phyloP scores from a whole-genome alignment of 2,888 invertebrate genomes.

The Lepidonotus clava region DNA sequence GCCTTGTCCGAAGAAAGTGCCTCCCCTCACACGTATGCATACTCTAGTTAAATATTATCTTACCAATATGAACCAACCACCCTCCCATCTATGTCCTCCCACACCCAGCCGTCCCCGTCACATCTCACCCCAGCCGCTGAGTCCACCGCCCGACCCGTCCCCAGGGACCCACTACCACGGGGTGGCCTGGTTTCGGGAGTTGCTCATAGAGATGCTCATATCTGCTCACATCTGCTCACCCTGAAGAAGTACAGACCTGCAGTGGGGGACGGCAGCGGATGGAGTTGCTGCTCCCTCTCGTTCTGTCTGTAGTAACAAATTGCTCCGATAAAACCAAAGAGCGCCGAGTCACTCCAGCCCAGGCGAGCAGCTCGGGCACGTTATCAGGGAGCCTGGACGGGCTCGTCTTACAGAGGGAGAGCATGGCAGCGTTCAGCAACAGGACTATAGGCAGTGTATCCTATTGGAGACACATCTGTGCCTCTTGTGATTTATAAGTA shows the following conservation, averaged over 20 bases:
- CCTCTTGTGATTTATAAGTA: no score
- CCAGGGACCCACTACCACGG: background rate
- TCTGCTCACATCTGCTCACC: conserved; percentile 31
- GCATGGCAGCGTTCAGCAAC: no score
- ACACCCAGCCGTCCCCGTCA: background rate
- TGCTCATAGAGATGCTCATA: conserved; percentile 10
- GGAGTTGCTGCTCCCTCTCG: background rate
- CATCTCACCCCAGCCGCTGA: background rate
- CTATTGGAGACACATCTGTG: no score
- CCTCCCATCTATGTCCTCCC: background rate
- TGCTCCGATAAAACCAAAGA: background rate
- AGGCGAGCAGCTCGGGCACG: background rate
- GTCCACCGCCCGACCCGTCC: background rate
- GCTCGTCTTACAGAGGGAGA: no score
- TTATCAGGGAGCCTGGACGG: background rate
- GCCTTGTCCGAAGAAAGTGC: no score
- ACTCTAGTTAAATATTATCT: no score
- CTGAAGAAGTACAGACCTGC: conserved; percentile 13
- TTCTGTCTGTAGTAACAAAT: background rate
- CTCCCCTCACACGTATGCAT: no score
- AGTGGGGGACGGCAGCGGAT: background rate
- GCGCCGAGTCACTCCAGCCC: background rate
- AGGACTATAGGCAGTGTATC: no score
- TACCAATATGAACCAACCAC: background rate
- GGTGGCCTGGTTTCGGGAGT: background rate